A percentile compares a stretch with the other conserved stretches of the same genome.
Conservation (phyloP, 2,888 invertebrate species). For the Calameuta idolon region DNA sequence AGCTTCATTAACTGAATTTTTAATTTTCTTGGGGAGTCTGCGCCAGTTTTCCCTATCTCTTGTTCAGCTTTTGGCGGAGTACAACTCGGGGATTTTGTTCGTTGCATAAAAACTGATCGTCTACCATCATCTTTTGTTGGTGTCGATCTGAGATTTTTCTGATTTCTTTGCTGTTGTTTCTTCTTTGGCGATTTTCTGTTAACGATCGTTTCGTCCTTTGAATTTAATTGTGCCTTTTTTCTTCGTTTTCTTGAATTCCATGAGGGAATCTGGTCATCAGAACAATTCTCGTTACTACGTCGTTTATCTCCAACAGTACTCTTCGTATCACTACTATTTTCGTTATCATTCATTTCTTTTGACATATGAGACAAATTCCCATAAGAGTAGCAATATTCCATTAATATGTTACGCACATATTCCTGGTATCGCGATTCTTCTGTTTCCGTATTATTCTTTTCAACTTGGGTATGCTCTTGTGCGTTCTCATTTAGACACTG, state of each 20-base stretch:
- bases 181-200: neutral
- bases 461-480: neutral
- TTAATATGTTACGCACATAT: neutral
- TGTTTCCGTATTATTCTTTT: neutral
- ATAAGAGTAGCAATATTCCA: neutral
- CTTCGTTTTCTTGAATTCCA: neutral
- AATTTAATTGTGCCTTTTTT: neutral
- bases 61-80: neutral
- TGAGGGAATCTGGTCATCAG: neutral
- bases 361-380: neutral
- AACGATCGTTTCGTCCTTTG: neutral
- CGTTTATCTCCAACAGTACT: neutral
- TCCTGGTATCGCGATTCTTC: neutral
- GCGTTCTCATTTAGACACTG: neutral
- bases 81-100: neutral
- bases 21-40: neutral
- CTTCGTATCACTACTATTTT: neutral
- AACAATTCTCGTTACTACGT: neutral
- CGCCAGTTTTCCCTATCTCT: neutral
- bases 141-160: neutral
- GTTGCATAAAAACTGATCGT: neutral
- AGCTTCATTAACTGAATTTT: neutral
- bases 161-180: neutral
- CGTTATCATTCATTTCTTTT: neutral
- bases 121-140: neutral